phyloP scores from a whole-genome alignment of 2,113 vertebrate species.

The Bombycilla garrulus region DNA sequence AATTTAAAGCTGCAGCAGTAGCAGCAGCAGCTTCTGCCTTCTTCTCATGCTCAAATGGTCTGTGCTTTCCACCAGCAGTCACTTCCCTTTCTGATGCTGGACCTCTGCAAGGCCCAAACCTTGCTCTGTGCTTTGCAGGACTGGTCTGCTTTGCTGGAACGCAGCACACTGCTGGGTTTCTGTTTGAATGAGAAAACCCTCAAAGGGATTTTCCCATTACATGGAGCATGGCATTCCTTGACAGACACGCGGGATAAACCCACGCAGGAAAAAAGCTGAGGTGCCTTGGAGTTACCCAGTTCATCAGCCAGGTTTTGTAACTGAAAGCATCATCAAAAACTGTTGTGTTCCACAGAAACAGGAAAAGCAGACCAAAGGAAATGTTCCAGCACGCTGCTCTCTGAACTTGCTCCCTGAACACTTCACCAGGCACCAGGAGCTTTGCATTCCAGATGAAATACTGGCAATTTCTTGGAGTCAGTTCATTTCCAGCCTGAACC shows the following conservation, averaged over 20 bases:
- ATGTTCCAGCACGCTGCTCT: not conserved
- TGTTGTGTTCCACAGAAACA: not conserved
- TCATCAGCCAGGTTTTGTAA: not conserved
- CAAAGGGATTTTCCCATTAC: not conserved
- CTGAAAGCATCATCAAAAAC: not conserved
- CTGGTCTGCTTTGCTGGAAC: not conserved
- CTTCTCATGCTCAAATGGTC: not conserved
- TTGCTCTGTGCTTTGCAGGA: not conserved
- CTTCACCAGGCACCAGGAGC: not conserved
- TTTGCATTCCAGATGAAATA: not conserved
- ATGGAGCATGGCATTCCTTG: not conserved
- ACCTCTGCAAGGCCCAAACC: not conserved
- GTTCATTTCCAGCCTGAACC: not conserved
- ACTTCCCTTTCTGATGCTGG: not conserved
- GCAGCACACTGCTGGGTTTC: not conserved
- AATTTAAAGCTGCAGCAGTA: constrained; percentile 10
- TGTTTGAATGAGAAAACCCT: not conserved
- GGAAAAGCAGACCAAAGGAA: not conserved
- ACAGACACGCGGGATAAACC: not conserved
- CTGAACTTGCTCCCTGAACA: not conserved
- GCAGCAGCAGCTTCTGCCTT: not conserved
- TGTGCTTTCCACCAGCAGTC: not conserved
- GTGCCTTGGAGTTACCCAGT: not conserved
- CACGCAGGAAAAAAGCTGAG: not conserved
- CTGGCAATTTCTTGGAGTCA: not conserved